Base-by-base conservation (phyloP, 2,113 vertebrate genomes). In the Pan paniscus region DNA sequence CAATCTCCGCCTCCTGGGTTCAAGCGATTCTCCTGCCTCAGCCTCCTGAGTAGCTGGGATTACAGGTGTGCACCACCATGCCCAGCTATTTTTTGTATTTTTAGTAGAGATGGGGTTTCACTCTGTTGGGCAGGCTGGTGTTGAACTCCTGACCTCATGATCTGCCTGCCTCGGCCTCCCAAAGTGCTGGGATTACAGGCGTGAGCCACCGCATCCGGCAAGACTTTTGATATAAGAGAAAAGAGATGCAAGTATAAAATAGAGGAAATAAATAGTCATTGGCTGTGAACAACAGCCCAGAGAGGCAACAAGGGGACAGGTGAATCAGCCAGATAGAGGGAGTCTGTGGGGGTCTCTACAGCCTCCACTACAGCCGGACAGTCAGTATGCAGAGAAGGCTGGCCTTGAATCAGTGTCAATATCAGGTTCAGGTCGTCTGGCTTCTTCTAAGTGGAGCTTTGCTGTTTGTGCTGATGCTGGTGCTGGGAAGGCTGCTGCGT, bases 311-410 rank as follows among this genome's bases (percentile, higher is more conserved):
- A 3, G 43, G 32, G 5, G 30, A 5, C 1, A 25, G 8, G 27
- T 17, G 89, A 68, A 12, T 25, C 46, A 38, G 30, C 46, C 17
- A 3, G 27, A 16, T 3, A 30, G 25, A 23, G n/a, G 20, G 64
- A 61, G 2, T 6, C 40, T 20, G 20, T 23, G 32, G 40, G 20
- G 18, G 4, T 12, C 17, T 35, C 20, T 18, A 0, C 8, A 3
- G 55, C 12, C 12, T 5, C 40, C 40, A 0, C 18, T 7, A 3
- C 0, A 50, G 48, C 13, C 17, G 0, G 22, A 5, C 3, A 22
- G 32, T 46, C 38, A 10, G 10, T 4, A 3, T 22, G 22, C 35
- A 20, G 48, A 86, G 46, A 48, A 14, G 8, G 25, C 25, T 4
- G 6, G 30, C 50, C n/a, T 64, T 27, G 18, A 64, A 18, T 82